Percentiles rank a stretch among this genome's conserved stretches.
Evolutionary conservation across 2,113 vertebrate species (phyloP).

Genomic region (Grammomys dolichurus): DNA sequence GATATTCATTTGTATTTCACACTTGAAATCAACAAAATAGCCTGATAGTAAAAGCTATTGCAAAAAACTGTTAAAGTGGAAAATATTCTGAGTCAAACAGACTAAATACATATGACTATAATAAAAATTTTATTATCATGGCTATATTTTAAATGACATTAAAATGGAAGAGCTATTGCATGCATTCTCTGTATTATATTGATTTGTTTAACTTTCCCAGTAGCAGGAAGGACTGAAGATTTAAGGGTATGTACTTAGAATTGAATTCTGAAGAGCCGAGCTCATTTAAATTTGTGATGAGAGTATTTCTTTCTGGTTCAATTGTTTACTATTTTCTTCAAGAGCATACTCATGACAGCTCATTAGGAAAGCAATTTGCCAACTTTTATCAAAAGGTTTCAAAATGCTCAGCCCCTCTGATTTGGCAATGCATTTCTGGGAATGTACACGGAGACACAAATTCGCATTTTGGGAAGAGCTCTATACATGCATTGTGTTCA

Average conservation of each 20-base stretch:
- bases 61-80: constrained; percentile 26
- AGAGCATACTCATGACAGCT: constrained; percentile 70
- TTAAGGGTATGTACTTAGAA: constrained; percentile 12
- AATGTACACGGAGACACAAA: constrained; percentile 50
- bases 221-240: constrained; percentile 45
- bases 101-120: constrained; percentile 30
- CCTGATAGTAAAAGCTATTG: constrained; percentile 79
- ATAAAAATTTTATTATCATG: constrained; percentile 9
- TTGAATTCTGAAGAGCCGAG: constrained; percentile 53
- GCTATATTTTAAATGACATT: constrained; percentile 32
- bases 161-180: constrained; percentile 40
- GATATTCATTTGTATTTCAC: constrained; percentile 57
- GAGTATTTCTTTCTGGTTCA: constrained; percentile 73
- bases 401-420: constrained; percentile 59
- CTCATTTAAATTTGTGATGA: constrained; percentile 77
- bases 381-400: constrained; percentile 76
- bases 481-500: background rate
- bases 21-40: constrained; percentile 78
- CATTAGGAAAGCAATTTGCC: constrained; percentile 78
- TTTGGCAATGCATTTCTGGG: constrained; percentile 61
- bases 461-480: constrained; percentile 58
- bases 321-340: constrained; percentile 78
- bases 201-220: constrained; percentile 58
- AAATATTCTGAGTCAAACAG: constrained; percentile 20
- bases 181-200: background rate